Conservation (phyloP, 2,113 vertebrate species). For the Smithornis capensis region DNA sequence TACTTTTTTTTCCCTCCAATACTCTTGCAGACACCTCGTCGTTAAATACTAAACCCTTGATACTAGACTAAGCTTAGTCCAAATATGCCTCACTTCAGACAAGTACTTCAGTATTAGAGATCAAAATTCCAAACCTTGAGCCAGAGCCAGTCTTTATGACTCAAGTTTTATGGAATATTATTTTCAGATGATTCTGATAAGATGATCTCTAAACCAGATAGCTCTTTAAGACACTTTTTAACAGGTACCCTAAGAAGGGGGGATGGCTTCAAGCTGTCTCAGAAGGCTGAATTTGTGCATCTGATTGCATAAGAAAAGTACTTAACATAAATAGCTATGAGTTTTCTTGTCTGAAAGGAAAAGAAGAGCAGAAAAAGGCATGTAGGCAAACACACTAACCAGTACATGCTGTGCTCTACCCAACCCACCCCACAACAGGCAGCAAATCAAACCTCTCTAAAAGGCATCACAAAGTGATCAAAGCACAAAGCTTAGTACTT, state of each 20-base stretch:
- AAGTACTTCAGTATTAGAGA: neutral
- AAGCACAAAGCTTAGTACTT: neutral
- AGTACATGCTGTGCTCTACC: neutral
- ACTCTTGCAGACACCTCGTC: neutral
- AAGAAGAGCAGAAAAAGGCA: neutral
- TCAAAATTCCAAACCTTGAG: neutral
- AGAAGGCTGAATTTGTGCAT: neutral
- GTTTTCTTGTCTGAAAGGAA: neutral
- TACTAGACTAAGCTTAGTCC: neutral
- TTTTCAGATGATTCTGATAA: neutral
- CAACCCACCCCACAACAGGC: neutral
- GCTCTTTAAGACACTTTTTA: neutral
- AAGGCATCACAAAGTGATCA: neutral
- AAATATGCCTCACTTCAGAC: neutral
- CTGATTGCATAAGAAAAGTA: neutral
- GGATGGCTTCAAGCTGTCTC: neutral
- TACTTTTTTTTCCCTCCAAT: neutral
- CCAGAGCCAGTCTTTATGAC: neutral
- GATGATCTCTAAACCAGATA: neutral
- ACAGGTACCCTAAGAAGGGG: neutral
- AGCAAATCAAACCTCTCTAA: neutral
- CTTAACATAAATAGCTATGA: neutral
- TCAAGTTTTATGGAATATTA: neutral
- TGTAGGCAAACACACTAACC: neutral
- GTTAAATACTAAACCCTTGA: neutral